These are phyloP conservation scores for Equus przewalskii DNA, from an alignment of 2,113 vertebrate species.

Conservation along the genomic window DNA sequence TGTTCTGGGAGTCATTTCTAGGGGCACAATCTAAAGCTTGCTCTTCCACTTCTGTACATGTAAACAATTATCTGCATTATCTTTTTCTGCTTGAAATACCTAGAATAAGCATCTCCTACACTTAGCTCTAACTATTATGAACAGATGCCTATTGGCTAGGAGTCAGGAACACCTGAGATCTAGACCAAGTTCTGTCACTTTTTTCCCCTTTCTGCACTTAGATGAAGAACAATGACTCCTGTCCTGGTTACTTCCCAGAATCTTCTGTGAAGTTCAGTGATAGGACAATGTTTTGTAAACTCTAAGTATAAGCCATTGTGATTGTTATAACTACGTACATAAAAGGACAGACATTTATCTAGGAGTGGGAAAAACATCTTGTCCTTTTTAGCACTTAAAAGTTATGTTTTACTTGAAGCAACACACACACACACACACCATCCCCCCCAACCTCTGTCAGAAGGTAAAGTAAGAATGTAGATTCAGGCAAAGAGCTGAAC, in stretches of 20 bases:
- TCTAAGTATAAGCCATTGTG: not conserved
- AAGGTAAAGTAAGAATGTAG: not conserved
- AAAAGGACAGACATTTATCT: not conserved
- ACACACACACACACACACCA: not conserved
- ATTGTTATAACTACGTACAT: not conserved
- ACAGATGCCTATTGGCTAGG: not conserved
- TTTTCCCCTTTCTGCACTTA: not conserved
- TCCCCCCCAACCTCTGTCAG: not conserved
- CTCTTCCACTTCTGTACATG: not conserved
- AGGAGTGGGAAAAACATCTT: not conserved
- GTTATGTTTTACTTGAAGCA: not conserved
- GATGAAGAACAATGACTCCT: not conserved
- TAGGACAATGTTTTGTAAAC: not conserved
- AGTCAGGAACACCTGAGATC: not conserved
- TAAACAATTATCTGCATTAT: not conserved
- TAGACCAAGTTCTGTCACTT: not conserved
- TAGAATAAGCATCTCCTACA: not conserved
- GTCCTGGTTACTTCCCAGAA: not conserved
- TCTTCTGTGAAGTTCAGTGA: not conserved
- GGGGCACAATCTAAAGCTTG: not conserved
- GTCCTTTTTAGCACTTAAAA: slow-evolving; percentile 1
- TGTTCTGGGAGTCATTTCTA: not conserved
- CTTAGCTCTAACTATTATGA: not conserved
- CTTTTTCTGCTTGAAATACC: slow-evolving; percentile 17
- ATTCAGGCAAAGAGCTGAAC: not conserved